Evolutionary conservation across 2,113 vertebrate species (phyloP).

Genomic region (Cinclus cinclus): DNA sequence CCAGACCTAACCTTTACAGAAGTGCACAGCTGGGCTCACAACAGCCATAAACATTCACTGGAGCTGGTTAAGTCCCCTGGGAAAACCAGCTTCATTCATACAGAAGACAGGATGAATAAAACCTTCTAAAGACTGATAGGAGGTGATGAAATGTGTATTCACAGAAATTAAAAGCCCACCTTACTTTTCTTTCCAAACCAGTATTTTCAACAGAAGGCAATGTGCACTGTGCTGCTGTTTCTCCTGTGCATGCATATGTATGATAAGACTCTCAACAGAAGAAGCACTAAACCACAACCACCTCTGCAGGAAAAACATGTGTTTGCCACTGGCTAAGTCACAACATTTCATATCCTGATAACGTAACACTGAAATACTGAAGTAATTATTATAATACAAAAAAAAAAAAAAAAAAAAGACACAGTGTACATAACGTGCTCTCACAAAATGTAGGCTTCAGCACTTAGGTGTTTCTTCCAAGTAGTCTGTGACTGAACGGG

Average conservation of each 20-base stretch:
- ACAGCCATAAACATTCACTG: background rate
- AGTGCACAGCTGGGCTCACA: background rate
- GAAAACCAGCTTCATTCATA: background rate
- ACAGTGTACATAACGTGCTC: background rate
- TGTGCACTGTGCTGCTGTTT: background rate
- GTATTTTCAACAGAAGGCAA: background rate
- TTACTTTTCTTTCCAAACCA: background rate
- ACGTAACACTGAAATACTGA: background rate
- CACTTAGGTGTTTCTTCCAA: background rate
- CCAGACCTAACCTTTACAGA: background rate
- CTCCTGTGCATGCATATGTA: background rate
- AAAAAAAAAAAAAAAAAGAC: background rate
- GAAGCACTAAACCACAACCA: background rate
- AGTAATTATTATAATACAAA: background rate
- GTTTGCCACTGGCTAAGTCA: background rate
- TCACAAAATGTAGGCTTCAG: background rate
- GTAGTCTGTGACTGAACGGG: background rate
- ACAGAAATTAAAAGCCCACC: background rate
- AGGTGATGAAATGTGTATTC: background rate
- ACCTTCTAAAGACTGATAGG: background rate
- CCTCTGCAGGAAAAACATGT: accelerated
- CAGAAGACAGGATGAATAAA: background rate
- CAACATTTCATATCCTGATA: background rate
- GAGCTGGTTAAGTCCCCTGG: background rate
- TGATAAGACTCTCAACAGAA: background rate